A percentile compares a stretch with the other conserved stretches of the same genome.
phyloP scores from a whole-genome alignment of 2,113 vertebrate species.

The Sitta europaea region DNA sequence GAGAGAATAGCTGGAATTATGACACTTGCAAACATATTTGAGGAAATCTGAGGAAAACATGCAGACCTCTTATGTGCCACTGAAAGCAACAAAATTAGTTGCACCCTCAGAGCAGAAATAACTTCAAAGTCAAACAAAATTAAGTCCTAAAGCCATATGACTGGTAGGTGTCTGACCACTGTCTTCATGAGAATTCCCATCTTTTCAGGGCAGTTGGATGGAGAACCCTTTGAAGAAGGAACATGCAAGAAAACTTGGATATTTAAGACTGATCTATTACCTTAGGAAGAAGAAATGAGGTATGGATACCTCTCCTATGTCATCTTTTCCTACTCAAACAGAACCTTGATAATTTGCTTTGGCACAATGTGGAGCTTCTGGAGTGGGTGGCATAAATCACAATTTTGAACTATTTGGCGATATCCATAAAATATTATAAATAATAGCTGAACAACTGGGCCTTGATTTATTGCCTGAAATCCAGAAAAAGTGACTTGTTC shows the following conservation, averaged over 20 bases:
- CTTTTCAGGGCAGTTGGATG: neutral
- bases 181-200: neutral
- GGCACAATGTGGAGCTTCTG: neutral
- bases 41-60: neutral
- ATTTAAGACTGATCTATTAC: neutral
- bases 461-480: slow-evolving; percentile 24
- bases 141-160: neutral
- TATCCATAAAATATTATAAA: slow-evolving; percentile 31
- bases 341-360: neutral
- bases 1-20: neutral
- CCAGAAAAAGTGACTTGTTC: neutral
- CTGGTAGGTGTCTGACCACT: neutral
- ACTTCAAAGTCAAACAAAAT: neutral
- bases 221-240: neutral
- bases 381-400: neutral
- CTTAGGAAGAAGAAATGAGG: neutral
- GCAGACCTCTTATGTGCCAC: too few species aligned
- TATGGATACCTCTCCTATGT: neutral
- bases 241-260: neutral
- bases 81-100: neutral
- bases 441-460: neutral
- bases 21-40: neutral
- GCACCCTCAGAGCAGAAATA: neutral
- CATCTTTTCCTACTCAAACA: neutral
- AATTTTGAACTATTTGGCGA: neutral